A percentile compares a stretch with the other conserved stretches of the same genome.
Conservation (phyloP, 2,888 invertebrate genomes). For the Drosophila dives region DNA sequence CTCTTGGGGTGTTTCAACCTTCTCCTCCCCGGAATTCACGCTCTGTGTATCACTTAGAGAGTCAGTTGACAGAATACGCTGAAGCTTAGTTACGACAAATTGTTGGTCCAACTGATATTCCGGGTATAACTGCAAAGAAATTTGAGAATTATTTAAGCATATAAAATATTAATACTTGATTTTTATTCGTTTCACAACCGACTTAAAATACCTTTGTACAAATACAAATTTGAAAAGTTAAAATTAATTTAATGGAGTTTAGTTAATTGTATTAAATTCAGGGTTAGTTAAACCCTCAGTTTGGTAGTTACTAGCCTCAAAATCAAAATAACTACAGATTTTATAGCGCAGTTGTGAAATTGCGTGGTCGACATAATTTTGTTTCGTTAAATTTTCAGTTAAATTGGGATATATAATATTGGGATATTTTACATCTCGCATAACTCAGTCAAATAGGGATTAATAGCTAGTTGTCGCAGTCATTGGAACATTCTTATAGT, state of each 20-base stretch:
- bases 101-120: slow-evolving; percentile 89
- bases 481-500: background rate
- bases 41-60: slow-evolving; percentile 86
- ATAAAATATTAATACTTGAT: background rate
- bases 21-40: slow-evolving; percentile 85
- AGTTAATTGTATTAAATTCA: background rate
- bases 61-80: slow-evolving; percentile 87
- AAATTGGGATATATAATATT: too few species aligned
- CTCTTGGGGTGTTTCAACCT: slow-evolving; percentile 86
- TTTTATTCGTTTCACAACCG: background rate
- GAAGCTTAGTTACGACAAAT: slow-evolving; percentile 89
- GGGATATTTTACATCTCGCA: background rate
- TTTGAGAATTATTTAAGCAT: background rate
- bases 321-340: background rate
- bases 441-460: background rate
- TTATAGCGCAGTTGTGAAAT: too few species aligned
- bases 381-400: background rate
- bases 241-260: too few species aligned
- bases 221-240: background rate
- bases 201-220: background rate
- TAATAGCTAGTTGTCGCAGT: background rate
- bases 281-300: background rate
- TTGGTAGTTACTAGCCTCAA: background rate
- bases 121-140: slow-evolving; percentile 86
- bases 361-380: too few species aligned